Evolutionary conservation across 2,797 vertebrate species (phyloP), one percentile per base, ranked within the genome.

Genomic region (Poecilia velifera): DNA sequence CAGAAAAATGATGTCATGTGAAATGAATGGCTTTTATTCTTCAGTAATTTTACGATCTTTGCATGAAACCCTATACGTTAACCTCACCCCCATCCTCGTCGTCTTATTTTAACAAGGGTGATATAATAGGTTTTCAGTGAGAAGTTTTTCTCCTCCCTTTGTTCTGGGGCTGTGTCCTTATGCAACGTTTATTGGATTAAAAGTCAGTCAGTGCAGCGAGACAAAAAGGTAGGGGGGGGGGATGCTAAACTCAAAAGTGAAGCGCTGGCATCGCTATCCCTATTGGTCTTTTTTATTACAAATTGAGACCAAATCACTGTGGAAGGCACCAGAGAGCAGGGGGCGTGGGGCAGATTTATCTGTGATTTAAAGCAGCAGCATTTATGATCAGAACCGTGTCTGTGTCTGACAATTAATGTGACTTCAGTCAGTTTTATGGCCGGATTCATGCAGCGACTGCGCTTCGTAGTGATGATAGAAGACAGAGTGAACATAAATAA

Each of bases 111-210:
- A 93, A 94, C 92, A 91, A 93, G 90, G 93, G 84, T 73, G 78
- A 94, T 92, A 89, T 92, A 91, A 94, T 93, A 92, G 91, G 92
- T 92, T 87, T 92, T 93, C 91, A 90, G 82, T 91, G 91, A 91
- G 83, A 93, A 94, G 87, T 83, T 86, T 90, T 89, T 28, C 31
- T 43, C 31, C n/a, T 64, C 57, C 25, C 89, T 94, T 95, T 95
- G 94, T 94, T 95, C 94, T 95, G 93, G 93, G 94, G 95, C 91
- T 91, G 82, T 92, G 84, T 90, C 84, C 91, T 90, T 90, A 87
- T 92, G 93, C 93, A 89, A 93, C 93, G 93, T 95, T 94, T 95
- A 94, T 94, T 92, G 93, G 93, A 95, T 95, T 94, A 92, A 95
- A 95, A 94, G 91, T 91, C 91, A 95, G 86, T 92, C 91, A 93